phyloP scores from a whole-genome alignment of 2,888 invertebrate species.

The Ochropacha duplaris region DNA sequence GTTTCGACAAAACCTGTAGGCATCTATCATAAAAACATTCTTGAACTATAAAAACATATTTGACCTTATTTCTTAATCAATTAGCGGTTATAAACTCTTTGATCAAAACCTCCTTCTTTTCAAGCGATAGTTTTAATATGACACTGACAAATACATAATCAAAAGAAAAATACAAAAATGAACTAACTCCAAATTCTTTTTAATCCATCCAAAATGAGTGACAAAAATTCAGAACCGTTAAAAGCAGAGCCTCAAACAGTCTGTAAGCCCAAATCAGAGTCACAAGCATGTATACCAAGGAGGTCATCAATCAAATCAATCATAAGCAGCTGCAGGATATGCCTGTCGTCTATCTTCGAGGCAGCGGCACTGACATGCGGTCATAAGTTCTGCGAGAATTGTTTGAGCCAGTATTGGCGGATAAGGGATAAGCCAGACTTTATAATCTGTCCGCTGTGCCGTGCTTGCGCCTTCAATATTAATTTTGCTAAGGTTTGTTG shows the following conservation, averaged over 20 bases:
- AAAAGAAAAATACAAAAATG: constrained; percentile 10
- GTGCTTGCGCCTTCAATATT: constrained; percentile 43
- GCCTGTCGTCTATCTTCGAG: constrained; percentile 49
- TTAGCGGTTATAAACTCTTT: too few relatives aligned
- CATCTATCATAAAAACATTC: too few relatives aligned
- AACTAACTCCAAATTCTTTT: constrained; percentile 11
- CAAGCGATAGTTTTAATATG: background rate
- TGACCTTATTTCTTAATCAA: too few relatives aligned
- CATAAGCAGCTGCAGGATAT: constrained; percentile 57
- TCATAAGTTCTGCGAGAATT: constrained; percentile 61
- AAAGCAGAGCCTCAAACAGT: constrained; percentile 9
- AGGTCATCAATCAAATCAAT: constrained; percentile 30
- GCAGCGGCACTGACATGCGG: constrained; percentile 58
- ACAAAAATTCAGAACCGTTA: constrained; percentile 17
- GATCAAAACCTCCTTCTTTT: too few relatives aligned
- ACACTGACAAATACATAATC: constrained; percentile 8
- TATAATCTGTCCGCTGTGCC: constrained; percentile 62
- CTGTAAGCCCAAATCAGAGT: constrained; percentile 14
- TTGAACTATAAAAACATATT: too few relatives aligned
- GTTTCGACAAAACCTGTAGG: too few relatives aligned
- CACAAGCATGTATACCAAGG: constrained; percentile 25
- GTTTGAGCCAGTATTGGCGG: constrained; percentile 54
- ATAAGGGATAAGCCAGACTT: constrained; percentile 43
- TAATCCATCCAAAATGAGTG: constrained; percentile 16
- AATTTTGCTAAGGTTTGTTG: constrained; percentile 53